Evolutionary conservation across 2,113 vertebrate genomes (phyloP).

Genomic region (Felis catus): DNA sequence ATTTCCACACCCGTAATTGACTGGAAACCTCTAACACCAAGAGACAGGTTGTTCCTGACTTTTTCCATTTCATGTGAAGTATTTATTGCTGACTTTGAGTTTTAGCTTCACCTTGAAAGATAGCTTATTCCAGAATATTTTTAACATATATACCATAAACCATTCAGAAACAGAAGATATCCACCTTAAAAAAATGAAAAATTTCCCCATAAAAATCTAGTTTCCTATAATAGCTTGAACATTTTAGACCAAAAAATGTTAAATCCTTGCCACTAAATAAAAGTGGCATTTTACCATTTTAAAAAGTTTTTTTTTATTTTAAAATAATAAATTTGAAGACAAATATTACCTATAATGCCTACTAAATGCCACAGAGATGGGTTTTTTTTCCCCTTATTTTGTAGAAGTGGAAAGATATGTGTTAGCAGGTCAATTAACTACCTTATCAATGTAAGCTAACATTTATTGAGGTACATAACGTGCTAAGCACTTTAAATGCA

Average conservation of each 20-base stretch:
- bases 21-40: neutral
- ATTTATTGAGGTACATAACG: neutral
- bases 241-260: neutral
- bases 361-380: neutral
- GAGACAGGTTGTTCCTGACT: neutral
- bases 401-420: neutral
- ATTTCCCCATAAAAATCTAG: neutral
- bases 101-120: neutral
- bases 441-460: neutral
- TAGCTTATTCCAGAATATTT: neutral
- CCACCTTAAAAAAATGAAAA: neutral
- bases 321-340: constrained; percentile 7
- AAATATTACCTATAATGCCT: neutral
- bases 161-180: neutral
- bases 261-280: neutral
- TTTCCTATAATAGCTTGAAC: neutral
- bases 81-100: neutral
- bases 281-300: neutral
- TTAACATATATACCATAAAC: neutral
- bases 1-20: neutral
- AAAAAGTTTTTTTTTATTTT: constrained; percentile 18
- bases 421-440: neutral
- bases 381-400: neutral
- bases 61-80: neutral
- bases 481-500: neutral